Conservation (phyloP, 1,140 invertebrate species). For the Macrobrachium nipponense region DNA sequence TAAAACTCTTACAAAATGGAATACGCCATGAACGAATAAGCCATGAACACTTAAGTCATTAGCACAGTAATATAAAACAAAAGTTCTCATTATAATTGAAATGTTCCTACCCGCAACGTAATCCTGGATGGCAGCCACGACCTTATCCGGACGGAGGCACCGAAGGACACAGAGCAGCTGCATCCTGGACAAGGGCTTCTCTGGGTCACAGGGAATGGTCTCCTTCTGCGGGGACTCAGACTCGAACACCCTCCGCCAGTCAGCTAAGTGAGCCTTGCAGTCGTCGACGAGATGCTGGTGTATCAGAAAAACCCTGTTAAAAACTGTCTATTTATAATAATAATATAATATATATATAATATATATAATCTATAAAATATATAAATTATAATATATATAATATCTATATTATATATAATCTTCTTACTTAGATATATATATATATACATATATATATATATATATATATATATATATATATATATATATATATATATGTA, state of each 20-base stretch:
- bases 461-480: not conserved
- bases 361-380: no score
- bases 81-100: no score
- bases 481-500: not conserved
- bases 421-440: no score
- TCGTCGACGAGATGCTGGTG: slow-evolving; percentile 46
- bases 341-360: no score
- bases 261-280: slow-evolving; percentile 22
- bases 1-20: slow-evolving; percentile 13
- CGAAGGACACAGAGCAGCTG: slow-evolving; percentile 71
- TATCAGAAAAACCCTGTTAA: no score
- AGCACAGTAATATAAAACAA: slow-evolving; percentile 10
- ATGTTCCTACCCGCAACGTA: slow-evolving; percentile 70
- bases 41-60: not conserved
- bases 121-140: slow-evolving; percentile 83
- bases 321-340: no score
- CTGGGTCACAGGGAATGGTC: slow-evolving; percentile 66
- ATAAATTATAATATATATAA: no score
- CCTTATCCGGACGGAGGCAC: slow-evolving; percentile 74
- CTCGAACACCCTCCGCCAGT: slow-evolving; percentile 58
- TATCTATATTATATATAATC: no score
- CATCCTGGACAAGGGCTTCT: slow-evolving; percentile 69
- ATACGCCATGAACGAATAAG: not conserved
- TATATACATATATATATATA: not conserved
- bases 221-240: slow-evolving; percentile 69